Evolutionary conservation across 2,113 vertebrate species (phyloP), one percentile per base, ranked within the genome.

Genomic region (Notothenia rossii): DNA sequence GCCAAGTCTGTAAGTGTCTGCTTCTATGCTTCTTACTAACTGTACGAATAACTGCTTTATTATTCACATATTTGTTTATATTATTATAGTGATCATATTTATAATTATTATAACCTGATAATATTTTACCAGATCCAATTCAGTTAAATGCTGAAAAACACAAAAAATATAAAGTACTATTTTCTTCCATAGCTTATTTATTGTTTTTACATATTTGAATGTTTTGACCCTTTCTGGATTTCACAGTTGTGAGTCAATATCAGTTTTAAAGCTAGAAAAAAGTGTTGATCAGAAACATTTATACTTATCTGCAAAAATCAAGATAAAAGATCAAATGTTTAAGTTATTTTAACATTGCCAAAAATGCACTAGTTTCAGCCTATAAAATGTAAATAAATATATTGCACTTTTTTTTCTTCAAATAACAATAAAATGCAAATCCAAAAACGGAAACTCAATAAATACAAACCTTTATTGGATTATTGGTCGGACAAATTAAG

Each of bases 1-100:
- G 96, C 88, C 97, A 99, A 98, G 98, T 99, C 3, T 96, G 98
- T 99, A 94, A 95, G 97, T 90, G 36, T 51, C 53, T 0, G 0
- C 11, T 54, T 70, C 67, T 14, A 10, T 3, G 0, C 10, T 65
- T 45, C 25, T 15, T 33, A 11, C 60, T 56, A 17, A 36, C n/a
- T 12, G 33, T 43, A 53, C 43, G 29, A 20, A 62, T 40, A 40
- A 40, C 36, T 40, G 7, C 7, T 7, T 40, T 7, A 40, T 40
- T 7, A 40, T 40, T 40, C 36, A 40, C 7, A 7, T 40, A 7
- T 40, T 40, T 40, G 36, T 8, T 1, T 40, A 40, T 7, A 40
- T 40, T 40, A 40, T 40, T 40, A 40, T 40, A 40, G 36, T 8
- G 7, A 40, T 40, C 36, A 40, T 7, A 40, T 7, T 40, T 40